Conservation (phyloP, 1,140 invertebrate species). For the Brachionus rubens region DNA sequence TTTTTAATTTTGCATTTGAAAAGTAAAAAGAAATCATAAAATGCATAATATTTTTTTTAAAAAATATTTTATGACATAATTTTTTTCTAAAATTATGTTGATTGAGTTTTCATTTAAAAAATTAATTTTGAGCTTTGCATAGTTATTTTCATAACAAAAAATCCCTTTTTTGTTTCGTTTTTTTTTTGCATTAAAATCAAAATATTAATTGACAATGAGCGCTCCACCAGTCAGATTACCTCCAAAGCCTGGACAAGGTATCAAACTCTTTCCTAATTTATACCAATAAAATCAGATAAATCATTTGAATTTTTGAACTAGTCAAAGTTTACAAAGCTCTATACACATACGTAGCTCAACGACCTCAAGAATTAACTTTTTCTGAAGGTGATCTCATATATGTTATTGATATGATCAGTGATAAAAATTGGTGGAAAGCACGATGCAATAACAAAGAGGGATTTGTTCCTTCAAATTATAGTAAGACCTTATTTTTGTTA, state of each 20-base stretch:
- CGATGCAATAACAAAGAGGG: constrained; percentile 18
- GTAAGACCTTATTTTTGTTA: not conserved
- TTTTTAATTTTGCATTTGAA: too few species aligned
- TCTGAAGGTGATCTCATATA: constrained; percentile 28
- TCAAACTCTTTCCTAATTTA: not conserved
- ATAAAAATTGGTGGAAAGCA: constrained; percentile 42
- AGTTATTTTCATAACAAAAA: not conserved
- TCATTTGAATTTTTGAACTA: not conserved
- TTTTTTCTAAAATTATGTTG: too few species aligned
- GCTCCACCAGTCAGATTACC: not conserved
- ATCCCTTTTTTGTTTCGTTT: not conserved
- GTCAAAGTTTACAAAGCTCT: constrained; percentile 22
- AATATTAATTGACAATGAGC: not conserved
- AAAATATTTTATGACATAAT: not conserved
- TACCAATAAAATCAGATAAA: too few species aligned
- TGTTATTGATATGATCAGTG: constrained; percentile 13
- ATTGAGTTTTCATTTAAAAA: too few species aligned
- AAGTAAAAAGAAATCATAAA: too few species aligned
- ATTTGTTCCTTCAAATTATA: constrained; percentile 20
- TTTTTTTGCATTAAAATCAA: too few species aligned
- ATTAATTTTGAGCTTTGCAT: not conserved
- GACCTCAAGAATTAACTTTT: constrained; percentile 2
- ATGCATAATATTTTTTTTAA: too few species aligned
- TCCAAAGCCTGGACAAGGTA: constrained; percentile 20
- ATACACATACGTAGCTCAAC: not conserved